Base-by-base conservation (phyloP, 2,888 invertebrate genomes). In the Ophion slaviceki region DNA sequence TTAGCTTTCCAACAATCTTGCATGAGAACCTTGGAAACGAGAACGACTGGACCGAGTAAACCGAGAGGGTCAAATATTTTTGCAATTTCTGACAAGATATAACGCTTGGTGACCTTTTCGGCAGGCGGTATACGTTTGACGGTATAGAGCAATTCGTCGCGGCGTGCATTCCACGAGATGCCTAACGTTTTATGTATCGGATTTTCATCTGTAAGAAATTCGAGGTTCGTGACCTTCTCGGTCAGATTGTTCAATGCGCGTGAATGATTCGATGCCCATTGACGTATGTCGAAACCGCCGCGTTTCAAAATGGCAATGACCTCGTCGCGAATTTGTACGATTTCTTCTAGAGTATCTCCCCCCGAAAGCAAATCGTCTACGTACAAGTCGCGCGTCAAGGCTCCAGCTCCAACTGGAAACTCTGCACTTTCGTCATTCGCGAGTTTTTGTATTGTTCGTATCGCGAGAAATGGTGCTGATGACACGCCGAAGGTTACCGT, bases 251-350 rank as follows among this genome's bases (percentile, higher is more conserved):
- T 83, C 4, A 87, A 64, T 10, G 82, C 80, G 11, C 67, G 59
- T 40, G 57, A 53, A 20, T 87, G 59, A 86, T 88, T 88, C 0
- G 88, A 87, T 0, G 87, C 77, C 88, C 87, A 89, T 75, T 92
- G 91, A 20, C 91, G 89, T 6, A 92, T 74, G 2, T 88, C 68
- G 77, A 93, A 92, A 0, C 92, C 91, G 2, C 90, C 92, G 6
- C 82, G 83, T 53, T 71, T 83, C 36, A 92, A 59, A 8, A 91
- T 53, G 1, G 77, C 32, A 3, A 45, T 89, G 6, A 90, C 75
- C 67, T 90, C 85, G 28, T 89, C 85, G 10, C 87, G 84, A 66
- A 87, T 77, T 62, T 85, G 82, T 20, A 91, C 45, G 4, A 68
- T 68, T 57, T 88, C 45, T 89, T 86, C 81, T 11, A 86, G n/a